Percentiles rank a stretch among this genome's conserved stretches.
Evolutionary conservation across 2,797 vertebrate species (phyloP).

Genomic region (Sebastes kiyomatsui): DNA sequence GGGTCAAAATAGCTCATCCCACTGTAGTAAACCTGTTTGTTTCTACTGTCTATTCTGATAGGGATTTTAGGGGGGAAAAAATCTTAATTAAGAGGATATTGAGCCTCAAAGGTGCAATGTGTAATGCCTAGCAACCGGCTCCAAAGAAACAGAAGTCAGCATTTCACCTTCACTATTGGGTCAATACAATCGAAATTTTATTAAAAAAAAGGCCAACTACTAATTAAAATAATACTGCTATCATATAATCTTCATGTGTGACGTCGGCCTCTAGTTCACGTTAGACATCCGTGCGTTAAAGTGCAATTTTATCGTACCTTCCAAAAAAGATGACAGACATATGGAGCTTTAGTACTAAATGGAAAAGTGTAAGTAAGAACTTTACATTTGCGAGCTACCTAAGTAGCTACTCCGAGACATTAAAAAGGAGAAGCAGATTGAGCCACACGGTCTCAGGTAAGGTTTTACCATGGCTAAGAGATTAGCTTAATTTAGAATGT

Average conservation of each 20-base stretch:
- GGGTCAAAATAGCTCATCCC: neutral
- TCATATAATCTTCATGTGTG: too few species aligned
- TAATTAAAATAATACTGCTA: neutral
- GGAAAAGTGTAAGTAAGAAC: neutral
- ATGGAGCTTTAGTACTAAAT: neutral
- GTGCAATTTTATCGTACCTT: neutral
- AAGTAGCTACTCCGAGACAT: neutral
- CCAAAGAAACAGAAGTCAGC: too few species aligned
- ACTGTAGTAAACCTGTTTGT: neutral
- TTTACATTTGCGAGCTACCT: neutral
- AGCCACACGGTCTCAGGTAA: neutral
- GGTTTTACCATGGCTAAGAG: neutral
- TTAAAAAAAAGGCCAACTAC: neutral
- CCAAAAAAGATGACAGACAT: neutral
- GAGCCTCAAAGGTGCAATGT: neutral
- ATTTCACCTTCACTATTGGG: too few species aligned
- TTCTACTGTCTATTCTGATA: neutral
- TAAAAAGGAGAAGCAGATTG: neutral
- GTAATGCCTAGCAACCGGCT: too few species aligned
- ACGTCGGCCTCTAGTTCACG: too few species aligned
- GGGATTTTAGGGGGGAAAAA: neutral
- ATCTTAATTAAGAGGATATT: neutral
- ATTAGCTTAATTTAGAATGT: neutral
- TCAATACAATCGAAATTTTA: too few species aligned
- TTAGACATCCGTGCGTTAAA: too few species aligned